A percentile compares a stretch with the other conserved stretches of the same genome.
These are phyloP conservation scores for Pimephales promelas DNA, from an alignment of 2,113 vertebrate species.

Conservation along the genomic window DNA sequence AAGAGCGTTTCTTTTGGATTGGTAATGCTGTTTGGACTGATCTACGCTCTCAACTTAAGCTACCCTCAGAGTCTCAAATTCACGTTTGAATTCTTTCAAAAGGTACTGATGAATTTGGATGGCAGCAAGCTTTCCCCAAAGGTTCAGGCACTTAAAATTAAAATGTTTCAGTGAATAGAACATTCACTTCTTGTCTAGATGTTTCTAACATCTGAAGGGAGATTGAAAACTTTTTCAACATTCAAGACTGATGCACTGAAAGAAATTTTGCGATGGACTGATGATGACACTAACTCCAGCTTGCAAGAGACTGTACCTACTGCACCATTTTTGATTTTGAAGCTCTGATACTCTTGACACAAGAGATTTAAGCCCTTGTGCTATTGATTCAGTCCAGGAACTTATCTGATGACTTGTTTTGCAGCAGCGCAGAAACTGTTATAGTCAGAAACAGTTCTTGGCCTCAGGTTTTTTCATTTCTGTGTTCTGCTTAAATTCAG, in stretches of 20 bases:
- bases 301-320: not conserved
- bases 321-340: not conserved
- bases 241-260: not conserved
- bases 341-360: not conserved
- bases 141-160: not conserved
- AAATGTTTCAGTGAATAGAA: not conserved
- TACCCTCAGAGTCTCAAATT: constrained; percentile 63
- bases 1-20: not conserved
- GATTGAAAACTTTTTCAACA: not conserved
- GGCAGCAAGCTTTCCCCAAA: not conserved
- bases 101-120: constrained; percentile 10
- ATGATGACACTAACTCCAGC: not conserved
- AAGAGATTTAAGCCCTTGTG: not conserved
- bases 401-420: not conserved
- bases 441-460: no score
- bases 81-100: constrained; percentile 38
- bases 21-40: not conserved
- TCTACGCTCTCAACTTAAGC: not conserved
- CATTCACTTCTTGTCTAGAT: not conserved
- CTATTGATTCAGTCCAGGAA: not conserved
- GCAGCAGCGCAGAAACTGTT: no score
- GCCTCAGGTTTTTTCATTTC: no score
- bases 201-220: not conserved
- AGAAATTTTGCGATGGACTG: not conserved
- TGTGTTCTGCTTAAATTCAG: not conserved